Evolutionary conservation across 2,888 invertebrate species (phyloP).

Genomic region (Thera britannica): DNA sequence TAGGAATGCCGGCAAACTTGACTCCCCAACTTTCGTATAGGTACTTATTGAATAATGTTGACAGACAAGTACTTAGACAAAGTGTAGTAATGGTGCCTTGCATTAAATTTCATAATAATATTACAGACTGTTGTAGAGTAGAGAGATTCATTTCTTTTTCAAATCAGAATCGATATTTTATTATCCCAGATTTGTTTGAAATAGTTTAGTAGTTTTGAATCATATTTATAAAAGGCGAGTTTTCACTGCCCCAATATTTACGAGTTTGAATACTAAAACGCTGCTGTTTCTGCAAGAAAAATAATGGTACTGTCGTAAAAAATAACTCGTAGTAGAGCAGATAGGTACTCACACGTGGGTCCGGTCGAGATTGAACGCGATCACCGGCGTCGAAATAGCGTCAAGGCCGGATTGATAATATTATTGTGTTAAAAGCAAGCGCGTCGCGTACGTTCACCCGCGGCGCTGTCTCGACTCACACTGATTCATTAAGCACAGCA

Average conservation of each 20-base stretch:
- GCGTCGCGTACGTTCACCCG: constrained; percentile 36
- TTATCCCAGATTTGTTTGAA: background rate
- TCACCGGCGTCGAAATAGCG: constrained; percentile 64
- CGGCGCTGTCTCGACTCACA: constrained; percentile 30
- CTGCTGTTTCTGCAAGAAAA: constrained; percentile 4
- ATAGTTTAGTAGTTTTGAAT: too few relatives aligned
- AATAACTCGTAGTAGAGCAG: constrained; percentile 25
- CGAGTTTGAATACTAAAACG: background rate
- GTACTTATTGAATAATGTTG: constrained; percentile 19
- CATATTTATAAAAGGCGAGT: too few relatives aligned
- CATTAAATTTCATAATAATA: background rate
- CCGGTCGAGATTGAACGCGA: constrained; percentile 43
- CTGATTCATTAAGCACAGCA: constrained; percentile 15
- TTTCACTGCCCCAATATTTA: background rate
- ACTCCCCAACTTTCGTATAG: constrained; percentile 27
- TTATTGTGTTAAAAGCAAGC: constrained; percentile 38
- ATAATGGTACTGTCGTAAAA: constrained; percentile 17
- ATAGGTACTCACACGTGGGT: constrained; percentile 64
- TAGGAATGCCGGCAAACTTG: constrained; percentile 33
- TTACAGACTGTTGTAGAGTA: background rate
- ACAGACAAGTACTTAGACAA: constrained; percentile 12
- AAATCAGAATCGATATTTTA: too few relatives aligned
- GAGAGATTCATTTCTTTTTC: too few relatives aligned
- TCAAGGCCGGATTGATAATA: constrained; percentile 61
- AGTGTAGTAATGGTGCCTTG: background rate